These are phyloP conservation scores for Apogon hyalosoma DNA, from an alignment of 2,797 vertebrate genomes.

Conservation along the genomic window DNA sequence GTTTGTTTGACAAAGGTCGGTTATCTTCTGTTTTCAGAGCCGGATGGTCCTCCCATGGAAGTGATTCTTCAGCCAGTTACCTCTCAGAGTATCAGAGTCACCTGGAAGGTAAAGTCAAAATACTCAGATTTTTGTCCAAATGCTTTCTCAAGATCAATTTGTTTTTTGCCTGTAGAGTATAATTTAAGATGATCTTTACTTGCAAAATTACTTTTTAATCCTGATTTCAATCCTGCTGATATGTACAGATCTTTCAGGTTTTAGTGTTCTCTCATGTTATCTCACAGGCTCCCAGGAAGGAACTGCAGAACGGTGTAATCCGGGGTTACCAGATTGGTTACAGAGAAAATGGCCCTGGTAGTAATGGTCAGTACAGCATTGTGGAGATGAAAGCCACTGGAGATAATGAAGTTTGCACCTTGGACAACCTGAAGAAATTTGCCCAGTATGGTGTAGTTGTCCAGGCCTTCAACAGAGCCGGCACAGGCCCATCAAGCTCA, in stretches of 20 bases:
- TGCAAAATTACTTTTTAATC: not conserved
- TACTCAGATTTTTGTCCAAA: not conserved
- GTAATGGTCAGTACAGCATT: constrained; percentile 98
- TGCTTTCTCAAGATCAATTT: not conserved
- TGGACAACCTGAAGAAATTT: constrained; percentile 99
- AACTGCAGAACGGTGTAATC: constrained; percentile 96
- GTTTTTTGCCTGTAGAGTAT: not conserved
- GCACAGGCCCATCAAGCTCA: constrained; percentile 95
- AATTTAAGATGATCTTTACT: not conserved
- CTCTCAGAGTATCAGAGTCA: constrained; percentile 97
- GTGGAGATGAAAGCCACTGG: constrained; percentile 99
- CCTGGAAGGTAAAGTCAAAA: constrained; percentile 91
- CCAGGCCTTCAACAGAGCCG: constrained; percentile 96
- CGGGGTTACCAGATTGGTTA: constrained; percentile 98
- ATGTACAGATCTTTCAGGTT: not conserved
- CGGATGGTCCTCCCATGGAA: constrained; percentile 96
- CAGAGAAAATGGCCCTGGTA: constrained; percentile 96
- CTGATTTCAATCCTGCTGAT: not conserved
- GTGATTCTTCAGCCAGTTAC: constrained; percentile 95
- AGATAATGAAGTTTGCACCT: constrained; percentile 95
- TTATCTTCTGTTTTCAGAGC: constrained; percentile 81
- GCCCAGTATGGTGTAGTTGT: constrained; percentile 98
- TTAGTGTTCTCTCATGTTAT: not conserved
- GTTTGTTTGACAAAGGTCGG: not conserved
- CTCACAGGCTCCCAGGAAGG: constrained; percentile 93